Evolutionary conservation across 2,797 vertebrate species (phyloP).

Genomic region (Scarus forsteni): DNA sequence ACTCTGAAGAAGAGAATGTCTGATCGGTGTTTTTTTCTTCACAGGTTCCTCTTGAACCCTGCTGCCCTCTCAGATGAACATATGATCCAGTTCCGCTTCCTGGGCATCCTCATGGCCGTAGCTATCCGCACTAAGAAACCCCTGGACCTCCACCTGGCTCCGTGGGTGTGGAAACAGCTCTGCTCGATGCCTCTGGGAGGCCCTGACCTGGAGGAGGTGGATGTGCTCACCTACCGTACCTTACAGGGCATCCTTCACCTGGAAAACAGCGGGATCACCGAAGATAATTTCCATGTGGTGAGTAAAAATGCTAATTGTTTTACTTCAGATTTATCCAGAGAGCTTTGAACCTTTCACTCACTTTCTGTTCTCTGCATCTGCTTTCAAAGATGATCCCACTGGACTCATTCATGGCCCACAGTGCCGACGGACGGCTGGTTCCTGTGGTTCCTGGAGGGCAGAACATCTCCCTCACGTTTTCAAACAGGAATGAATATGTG

Average conservation of each 20-base stretch:
- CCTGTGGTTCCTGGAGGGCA: slow-evolving; percentile 86
- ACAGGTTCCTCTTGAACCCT: slow-evolving; percentile 86
- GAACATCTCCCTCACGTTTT: slow-evolving; percentile 83
- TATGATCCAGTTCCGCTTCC: slow-evolving; percentile 85
- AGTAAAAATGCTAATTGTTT: slow-evolving; percentile 28
- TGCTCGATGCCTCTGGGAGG: slow-evolving; percentile 84
- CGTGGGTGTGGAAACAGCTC: slow-evolving; percentile 89
- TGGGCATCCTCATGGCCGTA: slow-evolving; percentile 88
- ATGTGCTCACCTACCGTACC: slow-evolving; percentile 86
- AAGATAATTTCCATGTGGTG: slow-evolving; percentile 89
- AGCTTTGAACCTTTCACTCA: neutral
- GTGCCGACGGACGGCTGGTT: slow-evolving; percentile 85
- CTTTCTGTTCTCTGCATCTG: neutral
- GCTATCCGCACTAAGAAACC: slow-evolving; percentile 88
- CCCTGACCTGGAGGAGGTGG: slow-evolving; percentile 86
- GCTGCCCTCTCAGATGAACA: slow-evolving; percentile 80
- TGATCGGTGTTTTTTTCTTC: neutral
- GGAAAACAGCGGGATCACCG: slow-evolving; percentile 86
- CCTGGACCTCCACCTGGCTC: slow-evolving; percentile 86
- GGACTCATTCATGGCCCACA: slow-evolving; percentile 86
- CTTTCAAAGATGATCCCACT: slow-evolving; percentile 86
- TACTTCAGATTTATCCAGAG: neutral
- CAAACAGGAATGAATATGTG: slow-evolving; percentile 86
- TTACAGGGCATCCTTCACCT: slow-evolving; percentile 87
- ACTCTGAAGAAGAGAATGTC: neutral